Percentiles rank a stretch among this genome's conserved stretches.
Conservation (phyloP, 2,113 vertebrate genomes). For the Daubentonia madagascariensis region DNA sequence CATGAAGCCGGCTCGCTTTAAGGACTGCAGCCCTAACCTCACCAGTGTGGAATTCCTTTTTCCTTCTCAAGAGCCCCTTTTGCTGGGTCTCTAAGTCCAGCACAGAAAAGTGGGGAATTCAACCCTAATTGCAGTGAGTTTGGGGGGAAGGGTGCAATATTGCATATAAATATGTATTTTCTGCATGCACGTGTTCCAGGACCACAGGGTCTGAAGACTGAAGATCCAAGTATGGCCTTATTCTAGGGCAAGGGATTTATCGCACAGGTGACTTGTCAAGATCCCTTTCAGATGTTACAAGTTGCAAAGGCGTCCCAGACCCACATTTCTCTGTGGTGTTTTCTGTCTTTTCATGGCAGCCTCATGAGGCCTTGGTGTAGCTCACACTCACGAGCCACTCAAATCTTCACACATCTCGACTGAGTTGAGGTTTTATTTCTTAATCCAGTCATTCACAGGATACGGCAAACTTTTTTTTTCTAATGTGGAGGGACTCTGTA, state of each 20-base stretch:
- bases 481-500: neutral
- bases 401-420: neutral
- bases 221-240: neutral
- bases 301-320: neutral
- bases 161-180: neutral
- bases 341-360: accelerated
- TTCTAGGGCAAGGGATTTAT: neutral
- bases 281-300: neutral
- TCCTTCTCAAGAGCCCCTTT: conserved; percentile 35
- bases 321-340: accelerated
- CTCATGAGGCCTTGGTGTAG: accelerated
- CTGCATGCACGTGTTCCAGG: neutral
- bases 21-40: conserved; percentile 8
- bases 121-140: neutral
- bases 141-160: neutral
- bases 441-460: neutral
- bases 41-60: conserved; percentile 54
- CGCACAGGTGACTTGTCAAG: neutral
- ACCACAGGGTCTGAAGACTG: neutral
- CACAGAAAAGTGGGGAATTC: neutral
- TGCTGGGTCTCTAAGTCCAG: neutral
- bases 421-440: neutral
- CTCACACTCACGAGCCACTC: neutral
- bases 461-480: neutral
- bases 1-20: neutral